A percentile compares a stretch with the other conserved stretches of the same genome.
Evolutionary conservation across 2,888 invertebrate genomes (phyloP).

Genomic region (Rambutsinella grinnellia): DNA sequence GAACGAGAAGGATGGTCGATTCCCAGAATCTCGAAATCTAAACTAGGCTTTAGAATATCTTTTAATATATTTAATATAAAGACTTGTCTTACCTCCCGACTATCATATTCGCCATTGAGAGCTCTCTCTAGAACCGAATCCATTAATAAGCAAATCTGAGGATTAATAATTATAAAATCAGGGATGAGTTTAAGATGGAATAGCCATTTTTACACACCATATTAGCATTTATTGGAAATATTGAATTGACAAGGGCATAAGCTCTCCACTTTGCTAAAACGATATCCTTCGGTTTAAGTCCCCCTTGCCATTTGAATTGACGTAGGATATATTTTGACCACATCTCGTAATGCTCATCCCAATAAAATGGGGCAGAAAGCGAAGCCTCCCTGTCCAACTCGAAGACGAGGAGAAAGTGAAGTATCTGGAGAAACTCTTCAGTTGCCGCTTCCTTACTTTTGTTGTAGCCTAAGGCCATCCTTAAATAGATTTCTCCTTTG

Average conservation of each 20-base stretch:
- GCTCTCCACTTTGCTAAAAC: conserved; percentile 56
- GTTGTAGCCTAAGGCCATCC: conserved; percentile 48
- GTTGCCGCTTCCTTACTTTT: conserved; percentile 45
- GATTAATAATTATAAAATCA: background rate
- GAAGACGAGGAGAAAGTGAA: conserved; percentile 36
- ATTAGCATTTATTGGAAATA: conserved; percentile 49
- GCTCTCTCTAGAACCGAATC: conserved; percentile 29
- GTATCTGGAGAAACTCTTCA: conserved; percentile 45
- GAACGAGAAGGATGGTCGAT: conserved; percentile 7
- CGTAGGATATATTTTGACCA: conserved; percentile 49
- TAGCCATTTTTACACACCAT: conserved; percentile 23
- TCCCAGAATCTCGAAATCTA: conserved; percentile 36
- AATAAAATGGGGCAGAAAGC: conserved; percentile 38
- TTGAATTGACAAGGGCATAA: conserved; percentile 33
- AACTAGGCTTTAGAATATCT: background rate
- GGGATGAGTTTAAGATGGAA: background rate
- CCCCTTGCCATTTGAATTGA: conserved; percentile 51
- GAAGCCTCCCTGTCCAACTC: conserved; percentile 36
- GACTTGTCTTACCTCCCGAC: conserved; percentile 30
- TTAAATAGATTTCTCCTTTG: conserved; percentile 43
- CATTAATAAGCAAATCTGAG: conserved; percentile 13
- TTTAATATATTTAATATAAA: background rate
- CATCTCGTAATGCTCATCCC: conserved; percentile 48
- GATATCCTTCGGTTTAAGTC: conserved; percentile 52
- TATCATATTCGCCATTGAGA: conserved; percentile 19